Base-by-base conservation (phyloP, 2,888 invertebrate genomes). In the Agrypnus murinus region DNA sequence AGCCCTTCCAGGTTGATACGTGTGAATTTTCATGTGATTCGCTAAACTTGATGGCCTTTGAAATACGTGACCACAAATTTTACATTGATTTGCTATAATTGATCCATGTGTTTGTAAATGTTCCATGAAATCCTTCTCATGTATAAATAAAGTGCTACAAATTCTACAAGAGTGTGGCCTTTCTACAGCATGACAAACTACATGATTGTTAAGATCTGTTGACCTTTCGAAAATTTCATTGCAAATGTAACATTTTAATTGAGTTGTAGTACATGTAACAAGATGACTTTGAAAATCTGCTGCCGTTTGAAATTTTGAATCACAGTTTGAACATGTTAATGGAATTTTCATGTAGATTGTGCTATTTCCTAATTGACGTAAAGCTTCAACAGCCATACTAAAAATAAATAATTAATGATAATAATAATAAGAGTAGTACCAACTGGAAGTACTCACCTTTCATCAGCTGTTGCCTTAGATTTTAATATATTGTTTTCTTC, bases 21-120 rank as follows among this genome's bases (percentile, higher is more conserved):
- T 36, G 68, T 87, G 87, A 48, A 87, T 86, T 73, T 88, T 88
- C 86, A 87, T 86, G 74, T 88, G 88, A 78, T 87, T 87, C 0
- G 87, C 86, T 8, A 88, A 79, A 75, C 87, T 87, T 36, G 87
- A 87, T 34, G 87, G 86, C 38, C 87, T 80, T 31, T 85, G 84
- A 78, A 87, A 88, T 31, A 85, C 83, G 10, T 84, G 83, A 6
- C 85, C 86, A 68, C 88, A 88, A 50, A 87, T 81, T 17, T 83
- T 83, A 69, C 87, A 88, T 45, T 73, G 69, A 50, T 74, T 70
- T n/a, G 57, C 58, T 8, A 36, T 55, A 10, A 12, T 36, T 15
- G 17, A 46, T 7, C 55, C 72, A 57, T 85, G 84, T 8, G 81
- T 78, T 60, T 82, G 79, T 80, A 84, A 81, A 65, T 86, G 86